A percentile compares a stretch with the other conserved stretches of the same genome.
Conservation (phyloP, 2,113 vertebrate genomes). For the Centropus bengalensis region DNA sequence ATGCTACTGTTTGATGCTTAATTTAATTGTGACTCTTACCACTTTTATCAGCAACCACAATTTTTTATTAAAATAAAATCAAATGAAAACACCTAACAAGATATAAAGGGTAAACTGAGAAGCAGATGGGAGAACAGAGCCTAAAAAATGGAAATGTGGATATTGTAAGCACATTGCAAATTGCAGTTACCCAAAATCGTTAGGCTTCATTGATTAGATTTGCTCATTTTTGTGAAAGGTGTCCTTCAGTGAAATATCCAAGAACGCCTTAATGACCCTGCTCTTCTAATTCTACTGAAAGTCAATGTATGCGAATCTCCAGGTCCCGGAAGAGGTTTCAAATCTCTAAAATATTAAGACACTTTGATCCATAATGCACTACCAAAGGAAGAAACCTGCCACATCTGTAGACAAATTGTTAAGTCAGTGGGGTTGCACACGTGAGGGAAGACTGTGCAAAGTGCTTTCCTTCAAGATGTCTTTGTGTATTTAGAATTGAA, state of each 20-base stretch:
- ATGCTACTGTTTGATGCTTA: accelerated
- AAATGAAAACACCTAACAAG: background rate
- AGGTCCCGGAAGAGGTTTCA: background rate
- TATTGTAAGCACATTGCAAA: background rate
- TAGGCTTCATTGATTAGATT: background rate
- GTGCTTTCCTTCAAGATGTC: background rate
- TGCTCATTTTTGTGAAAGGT: background rate
- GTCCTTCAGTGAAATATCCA: background rate
- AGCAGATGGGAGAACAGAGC: background rate
- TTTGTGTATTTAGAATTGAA: accelerated
- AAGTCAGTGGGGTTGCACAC: background rate
- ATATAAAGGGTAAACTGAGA: background rate
- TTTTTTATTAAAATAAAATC: background rate
- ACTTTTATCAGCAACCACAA: background rate
- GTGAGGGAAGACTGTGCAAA: background rate
- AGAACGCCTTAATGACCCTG: background rate
- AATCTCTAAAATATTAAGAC: background rate
- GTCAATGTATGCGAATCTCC: background rate
- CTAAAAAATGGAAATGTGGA: background rate
- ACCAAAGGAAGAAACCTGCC: background rate
- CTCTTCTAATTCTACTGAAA: background rate
- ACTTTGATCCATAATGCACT: background rate
- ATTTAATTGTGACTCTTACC: background rate
- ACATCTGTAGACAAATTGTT: background rate
- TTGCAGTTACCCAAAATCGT: background rate